Percentiles rank a stretch among this genome's conserved stretches.
Evolutionary conservation across 2,113 vertebrate genomes (phyloP).

Genomic region (Psittacus erithacus): DNA sequence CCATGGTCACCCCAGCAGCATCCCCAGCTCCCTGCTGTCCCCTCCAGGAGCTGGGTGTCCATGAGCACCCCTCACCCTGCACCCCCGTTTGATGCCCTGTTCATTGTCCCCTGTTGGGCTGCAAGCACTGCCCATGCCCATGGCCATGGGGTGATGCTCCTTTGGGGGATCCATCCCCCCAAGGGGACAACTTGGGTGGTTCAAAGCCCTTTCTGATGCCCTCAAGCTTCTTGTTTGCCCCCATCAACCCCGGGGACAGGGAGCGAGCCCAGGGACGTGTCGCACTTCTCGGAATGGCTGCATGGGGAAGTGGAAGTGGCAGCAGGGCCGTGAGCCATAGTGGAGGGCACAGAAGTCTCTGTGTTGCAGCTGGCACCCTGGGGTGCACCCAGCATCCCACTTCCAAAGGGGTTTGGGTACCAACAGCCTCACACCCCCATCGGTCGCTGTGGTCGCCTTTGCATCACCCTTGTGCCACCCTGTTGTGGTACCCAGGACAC

Average conservation of each 20-base stretch:
- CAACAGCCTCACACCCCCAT: background rate
- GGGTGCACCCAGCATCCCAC: background rate
- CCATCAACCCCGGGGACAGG: background rate
- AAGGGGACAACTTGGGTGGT: too few relatives aligned
- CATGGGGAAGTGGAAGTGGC: background rate
- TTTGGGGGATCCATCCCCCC: background rate
- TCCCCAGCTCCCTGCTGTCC: background rate
- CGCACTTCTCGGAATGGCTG: background rate
- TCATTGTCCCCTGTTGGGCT: rapidly evolving
- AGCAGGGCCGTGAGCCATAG: rapidly evolving
- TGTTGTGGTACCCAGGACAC: background rate
- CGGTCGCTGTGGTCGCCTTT: background rate
- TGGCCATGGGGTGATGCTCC: rapidly evolving
- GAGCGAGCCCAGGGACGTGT: background rate
- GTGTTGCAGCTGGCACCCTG: background rate
- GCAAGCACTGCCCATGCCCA: background rate
- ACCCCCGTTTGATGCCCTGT: background rate
- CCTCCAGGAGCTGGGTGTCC: background rate
- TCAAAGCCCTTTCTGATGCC: background rate
- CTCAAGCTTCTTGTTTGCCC: rapidly evolving
- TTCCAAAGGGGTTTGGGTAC: background rate
- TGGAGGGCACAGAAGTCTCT: background rate
- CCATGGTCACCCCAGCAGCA: rapidly evolving
- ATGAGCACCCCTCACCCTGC: rapidly evolving
- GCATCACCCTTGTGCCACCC: background rate